Base-by-base conservation (phyloP, 2,797 vertebrate species). In the Sebastes wilsoni region DNA sequence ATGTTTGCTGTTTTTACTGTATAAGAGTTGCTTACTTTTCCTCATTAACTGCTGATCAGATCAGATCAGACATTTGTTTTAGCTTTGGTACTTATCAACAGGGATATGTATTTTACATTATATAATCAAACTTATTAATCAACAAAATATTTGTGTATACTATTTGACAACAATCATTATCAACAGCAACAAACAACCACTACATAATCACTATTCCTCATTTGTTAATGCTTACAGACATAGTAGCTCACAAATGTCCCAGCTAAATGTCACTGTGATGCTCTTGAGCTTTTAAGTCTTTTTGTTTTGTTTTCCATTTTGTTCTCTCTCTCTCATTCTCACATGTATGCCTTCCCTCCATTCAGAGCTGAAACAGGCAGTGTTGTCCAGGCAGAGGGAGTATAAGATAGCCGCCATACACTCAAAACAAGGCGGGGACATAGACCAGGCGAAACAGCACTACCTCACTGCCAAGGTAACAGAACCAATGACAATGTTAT, bases 341-440 rank as follows among this genome's bases (percentile, higher is more conserved):
- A 14, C 28, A 12, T n/a, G 16, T 38, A 3, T 72, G 12, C 1
- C 18, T 66, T 77, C 20, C 3, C 46, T 78, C n/a, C 70, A 30
- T 80, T 49, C 82, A 96, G 96, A 92, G 81, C 68, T 93, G 42
- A 96, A 96, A 80, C 93, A 88, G 56, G 88, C 94, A 10, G 83
- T 98, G 59, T 85, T 97, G 89, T 92, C 89, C 83, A 95, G 95
- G 69, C 97, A 97, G 90, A 95, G 94, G 2, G 97, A 97, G 30
- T 98, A 98, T 71, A 98, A 98, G 79, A 79, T 98, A 70, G 97
- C 97, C 0, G 97, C 98, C 7, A 90, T 98, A 64, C 91, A 93
- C 0, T 95, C 97, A 87, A 99, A 98, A 83, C 97, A 97, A 84
- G 88, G 88, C 2, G 97, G 96, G 1, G 88, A 97, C 77, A 89